These are phyloP conservation scores for Nephotettix cincticeps DNA, from an alignment of 1,140 invertebrate genomes.

Conservation along the genomic window DNA sequence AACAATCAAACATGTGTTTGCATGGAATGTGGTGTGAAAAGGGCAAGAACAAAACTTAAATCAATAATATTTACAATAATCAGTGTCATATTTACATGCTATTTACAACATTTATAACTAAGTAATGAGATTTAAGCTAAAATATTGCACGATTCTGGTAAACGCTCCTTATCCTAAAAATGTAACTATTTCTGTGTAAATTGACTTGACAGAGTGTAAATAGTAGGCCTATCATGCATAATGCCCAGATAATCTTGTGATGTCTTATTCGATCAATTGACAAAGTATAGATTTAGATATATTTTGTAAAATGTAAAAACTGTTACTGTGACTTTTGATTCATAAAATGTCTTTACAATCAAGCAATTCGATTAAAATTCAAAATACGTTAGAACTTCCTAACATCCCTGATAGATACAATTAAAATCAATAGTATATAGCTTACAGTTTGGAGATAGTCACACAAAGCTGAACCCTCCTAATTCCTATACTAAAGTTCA, in stretches of 20 bases:
- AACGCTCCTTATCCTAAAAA: background rate
- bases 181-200: background rate
- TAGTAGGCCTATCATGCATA: background rate
- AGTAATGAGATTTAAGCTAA: background rate
- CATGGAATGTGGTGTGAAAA: background rate
- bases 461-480: no score
- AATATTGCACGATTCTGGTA: conserved; percentile 10
- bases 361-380: no score
- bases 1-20: background rate
- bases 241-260: background rate
- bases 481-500: no score
- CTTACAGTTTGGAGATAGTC: no score
- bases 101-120: background rate
- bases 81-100: background rate
- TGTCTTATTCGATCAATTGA: background rate
- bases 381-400: no score
- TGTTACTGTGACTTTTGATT: no score
- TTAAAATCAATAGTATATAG: no score
- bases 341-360: no score
- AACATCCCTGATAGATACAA: no score
- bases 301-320: no score
- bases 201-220: background rate
- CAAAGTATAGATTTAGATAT: no score
- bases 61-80: background rate
- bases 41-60: conserved; percentile 5